phyloP scores from a whole-genome alignment of 1,140 invertebrate species.

The Trissolcus basalis region DNA sequence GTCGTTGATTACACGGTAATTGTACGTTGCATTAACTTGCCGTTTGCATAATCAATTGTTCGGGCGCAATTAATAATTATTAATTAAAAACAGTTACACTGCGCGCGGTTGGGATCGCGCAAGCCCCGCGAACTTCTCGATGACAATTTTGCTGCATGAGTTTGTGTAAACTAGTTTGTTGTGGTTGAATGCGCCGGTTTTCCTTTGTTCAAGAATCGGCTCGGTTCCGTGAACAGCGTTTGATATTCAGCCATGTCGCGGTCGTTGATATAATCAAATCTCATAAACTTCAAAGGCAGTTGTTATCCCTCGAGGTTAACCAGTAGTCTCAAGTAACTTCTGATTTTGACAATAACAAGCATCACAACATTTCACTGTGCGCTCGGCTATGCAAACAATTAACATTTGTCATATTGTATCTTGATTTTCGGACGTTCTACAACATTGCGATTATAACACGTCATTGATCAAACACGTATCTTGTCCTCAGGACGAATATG shows the following conservation, averaged over 20 bases:
- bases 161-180: conserved; percentile 48
- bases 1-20: too few species aligned
- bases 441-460: conserved; percentile 9
- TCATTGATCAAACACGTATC: conserved; percentile 16
- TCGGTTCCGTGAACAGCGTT: conserved; percentile 50
- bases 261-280: conserved; percentile 65
- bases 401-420: conserved; percentile 26
- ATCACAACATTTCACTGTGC: conserved; percentile 40
- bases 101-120: background rate
- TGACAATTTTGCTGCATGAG: conserved; percentile 36
- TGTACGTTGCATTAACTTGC: too few species aligned
- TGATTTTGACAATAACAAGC: conserved; percentile 58
- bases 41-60: too few species aligned
- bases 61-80: conserved; percentile 13
- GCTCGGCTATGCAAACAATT: conserved; percentile 42
- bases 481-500: background rate
- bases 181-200: conserved; percentile 53
- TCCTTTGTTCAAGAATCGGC: conserved; percentile 59
- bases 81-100: conserved; percentile 23
- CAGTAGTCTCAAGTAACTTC: conserved; percentile 53
- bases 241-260: conserved; percentile 57
- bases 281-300: conserved; percentile 67
- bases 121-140: conserved; percentile 1
- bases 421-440: conserved; percentile 9
- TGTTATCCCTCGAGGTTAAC: conserved; percentile 58